Evolutionary conservation across 2,113 vertebrate species (phyloP).

Genomic region (Dipodomys ordii): DNA sequence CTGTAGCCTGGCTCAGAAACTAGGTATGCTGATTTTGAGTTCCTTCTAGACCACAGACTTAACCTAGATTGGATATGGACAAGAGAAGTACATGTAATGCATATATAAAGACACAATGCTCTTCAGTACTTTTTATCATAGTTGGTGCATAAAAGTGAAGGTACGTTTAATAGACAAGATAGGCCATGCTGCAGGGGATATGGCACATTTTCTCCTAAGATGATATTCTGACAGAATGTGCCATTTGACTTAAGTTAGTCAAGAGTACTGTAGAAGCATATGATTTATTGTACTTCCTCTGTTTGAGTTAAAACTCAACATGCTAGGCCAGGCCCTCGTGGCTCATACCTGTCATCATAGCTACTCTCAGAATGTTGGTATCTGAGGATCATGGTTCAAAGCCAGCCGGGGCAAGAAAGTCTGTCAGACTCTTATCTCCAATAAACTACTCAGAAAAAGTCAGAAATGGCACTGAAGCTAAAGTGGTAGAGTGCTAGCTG

Average conservation of each 20-base stretch:
- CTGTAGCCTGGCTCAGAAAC: slow-evolving; percentile 92
- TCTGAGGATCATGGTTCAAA: no score
- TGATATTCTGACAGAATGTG: neutral
- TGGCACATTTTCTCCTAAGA: neutral
- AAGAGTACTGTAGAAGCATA: neutral
- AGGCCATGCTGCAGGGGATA: neutral
- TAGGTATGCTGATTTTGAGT: slow-evolving; percentile 87
- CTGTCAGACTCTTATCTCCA: no score
- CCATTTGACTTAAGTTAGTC: neutral
- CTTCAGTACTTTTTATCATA: neutral
- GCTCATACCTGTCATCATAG: no score
- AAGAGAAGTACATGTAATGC: neutral
- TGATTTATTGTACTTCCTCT: neutral
- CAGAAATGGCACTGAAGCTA: no score
- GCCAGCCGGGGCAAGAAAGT: no score
- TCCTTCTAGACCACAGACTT: neutral
- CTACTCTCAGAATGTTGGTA: no score
- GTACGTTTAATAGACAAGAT: slow-evolving; percentile 72
- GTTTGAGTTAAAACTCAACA: neutral
- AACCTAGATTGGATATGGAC: neutral
- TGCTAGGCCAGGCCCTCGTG: neutral
- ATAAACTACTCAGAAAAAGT: no score
- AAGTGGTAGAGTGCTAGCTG: no score
- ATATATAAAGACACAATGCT: neutral
- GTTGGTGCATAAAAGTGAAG: neutral